Base-by-base conservation (phyloP, 2,797 vertebrate genomes). In the Hybognathus amarus region DNA sequence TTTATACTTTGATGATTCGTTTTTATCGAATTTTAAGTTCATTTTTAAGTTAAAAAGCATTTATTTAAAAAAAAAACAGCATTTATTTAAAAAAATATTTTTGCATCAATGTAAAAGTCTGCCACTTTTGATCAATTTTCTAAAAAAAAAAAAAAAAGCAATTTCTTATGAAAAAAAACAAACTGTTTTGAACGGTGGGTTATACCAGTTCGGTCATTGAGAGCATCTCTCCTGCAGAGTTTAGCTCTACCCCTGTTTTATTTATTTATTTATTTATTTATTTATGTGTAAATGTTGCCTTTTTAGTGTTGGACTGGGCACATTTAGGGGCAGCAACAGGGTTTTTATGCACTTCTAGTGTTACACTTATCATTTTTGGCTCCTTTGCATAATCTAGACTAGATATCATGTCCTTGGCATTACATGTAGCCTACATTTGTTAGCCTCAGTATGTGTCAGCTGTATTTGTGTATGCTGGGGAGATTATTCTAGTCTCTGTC, bases 401-500 rank as follows among this genome's bases (percentile, higher is more conserved):
- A 42, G 11, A n/a, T 42, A 69, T 38, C 38, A 42, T 69, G 67
- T 40, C 40, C 10, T 7, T 68, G 5, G 8, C 20, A 50, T n/a
- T 47, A 40, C 47, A 79, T 15, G 63, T 24, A 79, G 45, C 77
- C 30, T 67, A 79, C 13, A 79, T 79, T 52, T 52, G 63, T 64
- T 45, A 79, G 40, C 13, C 63, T 79, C 47, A 54, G 63, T n/a
- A 54, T 79, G 45, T 50, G 45, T 77, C 38, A 42, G 74, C 56
- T 61, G 54, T 77, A 42, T 61, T 27, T 77, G n/a, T 76, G 54
- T 40, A 42, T 77, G 54, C 74, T 30, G 38, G 13, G 36, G 42
- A 64, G 76, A 77, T 64, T 77, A 64, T 50, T 64, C 15, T 30
- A 64, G 45, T 64, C 36, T 85, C 59, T 78, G 67, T 77, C 33